Base-by-base conservation (phyloP, 2,797 vertebrate species). In the Pelochelys cantorii region DNA sequence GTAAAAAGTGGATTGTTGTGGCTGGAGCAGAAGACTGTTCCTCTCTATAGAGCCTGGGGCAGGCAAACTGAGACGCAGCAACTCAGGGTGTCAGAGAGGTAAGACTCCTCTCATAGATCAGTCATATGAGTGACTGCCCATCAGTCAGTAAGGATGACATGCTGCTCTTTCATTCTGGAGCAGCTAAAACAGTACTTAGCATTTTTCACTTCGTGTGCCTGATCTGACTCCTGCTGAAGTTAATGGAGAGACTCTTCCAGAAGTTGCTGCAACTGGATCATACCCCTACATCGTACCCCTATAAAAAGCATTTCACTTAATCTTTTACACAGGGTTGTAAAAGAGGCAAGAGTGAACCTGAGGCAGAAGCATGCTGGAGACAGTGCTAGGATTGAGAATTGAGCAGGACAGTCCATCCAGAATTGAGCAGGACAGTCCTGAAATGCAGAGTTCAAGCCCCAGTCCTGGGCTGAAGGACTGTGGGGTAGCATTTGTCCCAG, bases 151-250 rank as follows among this genome's bases (percentile, higher is more conserved):
- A 54, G 2, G 22, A 5, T 81, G 42, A 10, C 42, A 77, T 15
- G 14, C 42, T 52, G 23, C 2, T 7, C 42, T 52, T 77, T 48
- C 17, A 52, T 52, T 8, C 17, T 52, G 65, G 65, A 71, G 65
- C 56, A 65, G 18, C 52, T 89, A 25, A 65, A 92, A 84, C 14
- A 9, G 14, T 15, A 90, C 79, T 55, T 84, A 48, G 83, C 86
- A 88, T 71, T 83, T 42, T 8, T 0, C 9, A 4, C 11, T 1
- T 1, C 84, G 89, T 48, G 42, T 0, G 22, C 54, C 53, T 17
- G 3, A 54, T 93, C 89, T 14, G 57, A 54, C 53, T 88, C 92
- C 13, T 56, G 1, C 23, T 79, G 29, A 90, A 85, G 27, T 10
- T 2, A 1, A 5, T 86, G 53, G 56, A 85, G 29, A 78, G 7